phyloP scores from a whole-genome alignment of 2,797 vertebrate species.

The Cygnus olor region DNA sequence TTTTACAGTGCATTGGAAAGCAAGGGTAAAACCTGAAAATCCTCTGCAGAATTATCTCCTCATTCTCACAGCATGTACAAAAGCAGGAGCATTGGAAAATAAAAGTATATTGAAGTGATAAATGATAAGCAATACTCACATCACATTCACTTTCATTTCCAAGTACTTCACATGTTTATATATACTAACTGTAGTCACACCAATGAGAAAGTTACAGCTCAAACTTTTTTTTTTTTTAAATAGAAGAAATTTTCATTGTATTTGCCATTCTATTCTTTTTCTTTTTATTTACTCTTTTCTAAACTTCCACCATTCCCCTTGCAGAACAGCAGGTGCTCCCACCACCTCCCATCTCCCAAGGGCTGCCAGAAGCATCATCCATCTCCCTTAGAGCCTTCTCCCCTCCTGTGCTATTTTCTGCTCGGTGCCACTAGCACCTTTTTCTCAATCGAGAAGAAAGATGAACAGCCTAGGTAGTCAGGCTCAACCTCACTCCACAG shows the following conservation, averaged over 20 bases:
- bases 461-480: constrained; percentile 46
- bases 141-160: not conserved
- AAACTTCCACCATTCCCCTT: not conserved
- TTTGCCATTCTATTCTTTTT: not conserved
- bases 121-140: not conserved
- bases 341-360: not conserved
- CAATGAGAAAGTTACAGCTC: not conserved
- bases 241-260: not conserved
- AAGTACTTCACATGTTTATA: not conserved
- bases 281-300: not conserved
- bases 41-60: not conserved
- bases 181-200: not conserved
- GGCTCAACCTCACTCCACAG: constrained; percentile 64
- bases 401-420: not conserved
- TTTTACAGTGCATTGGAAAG: not conserved
- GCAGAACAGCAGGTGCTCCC: not conserved
- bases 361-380: not conserved
- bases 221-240: not conserved
- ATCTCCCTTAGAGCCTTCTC: not conserved
- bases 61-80: rapidly evolving
- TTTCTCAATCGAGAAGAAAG: constrained; percentile 62
- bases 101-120: not conserved
- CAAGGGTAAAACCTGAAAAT: not conserved
- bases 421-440: constrained; percentile 34
- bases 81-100: not conserved